A percentile compares a stretch with the other conserved stretches of the same genome.
phyloP scores from a whole-genome alignment of 2,797 vertebrate genomes.

The Trichosurus vulpecula region DNA sequence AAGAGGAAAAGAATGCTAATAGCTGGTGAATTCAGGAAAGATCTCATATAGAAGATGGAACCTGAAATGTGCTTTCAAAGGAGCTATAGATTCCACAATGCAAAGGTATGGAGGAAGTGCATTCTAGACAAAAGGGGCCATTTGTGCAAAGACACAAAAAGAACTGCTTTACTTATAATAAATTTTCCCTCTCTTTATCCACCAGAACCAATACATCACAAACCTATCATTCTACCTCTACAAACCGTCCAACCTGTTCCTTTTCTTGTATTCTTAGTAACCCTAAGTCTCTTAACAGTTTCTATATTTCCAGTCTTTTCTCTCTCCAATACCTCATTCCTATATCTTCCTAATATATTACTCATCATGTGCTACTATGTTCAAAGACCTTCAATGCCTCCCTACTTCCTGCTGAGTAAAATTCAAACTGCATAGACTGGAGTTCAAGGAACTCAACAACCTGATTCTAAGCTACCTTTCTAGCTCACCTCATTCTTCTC shows the following conservation, averaged over 20 bases:
- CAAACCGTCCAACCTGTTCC: neutral
- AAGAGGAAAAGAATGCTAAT: neutral
- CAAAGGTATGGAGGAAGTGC: neutral
- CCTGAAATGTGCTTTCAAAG: neutral
- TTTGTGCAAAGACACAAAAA: neutral
- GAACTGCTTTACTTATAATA: neutral
- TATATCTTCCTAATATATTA: neutral
- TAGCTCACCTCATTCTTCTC: neutral
- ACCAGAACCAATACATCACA: neutral
- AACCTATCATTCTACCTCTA: neutral
- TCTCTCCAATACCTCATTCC: neutral
- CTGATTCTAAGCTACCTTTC: neutral
- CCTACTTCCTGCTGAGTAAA: neutral
- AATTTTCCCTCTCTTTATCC: neutral
- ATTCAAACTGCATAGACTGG: neutral
- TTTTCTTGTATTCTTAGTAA: neutral
- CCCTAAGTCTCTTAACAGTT: neutral
- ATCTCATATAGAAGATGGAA: neutral
- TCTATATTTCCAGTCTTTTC: neutral
- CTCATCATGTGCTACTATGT: neutral
- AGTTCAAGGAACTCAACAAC: neutral
- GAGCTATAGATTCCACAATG: neutral
- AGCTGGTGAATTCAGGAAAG: neutral
- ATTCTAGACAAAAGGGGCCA: neutral
- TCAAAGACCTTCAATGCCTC: neutral